Evolutionary conservation across 2,113 vertebrate genomes (phyloP), one percentile per base, ranked within the genome.

Genomic region (Pogonocichla stellata): DNA sequence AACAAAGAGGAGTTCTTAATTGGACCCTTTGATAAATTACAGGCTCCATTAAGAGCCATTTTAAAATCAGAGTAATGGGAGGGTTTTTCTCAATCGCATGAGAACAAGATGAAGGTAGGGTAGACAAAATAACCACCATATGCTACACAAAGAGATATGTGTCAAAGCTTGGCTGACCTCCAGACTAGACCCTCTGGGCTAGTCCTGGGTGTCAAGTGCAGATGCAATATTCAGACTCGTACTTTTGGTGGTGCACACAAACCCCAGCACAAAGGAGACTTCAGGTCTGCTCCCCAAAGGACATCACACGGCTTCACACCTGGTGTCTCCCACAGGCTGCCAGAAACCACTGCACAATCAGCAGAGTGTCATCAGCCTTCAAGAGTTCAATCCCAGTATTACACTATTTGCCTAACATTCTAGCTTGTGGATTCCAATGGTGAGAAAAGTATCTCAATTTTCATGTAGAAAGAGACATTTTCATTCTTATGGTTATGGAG

Each of bases 401-500:
- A 34, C 7, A 38, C 29, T 82, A 48, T 42, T 85, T 92, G 40
- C 34, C 19, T 92, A 15, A 90, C 82, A 19, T 87, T 87, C 58
- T 87, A 56, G 34, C 10, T 73, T 57, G n/a, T 56, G 66, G 29
- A 84, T 86, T 95, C 62, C 66, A 62, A 31, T 31, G 43, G 51
- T 71, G 40, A 80, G 71, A 78, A 77, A 91, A 70, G 40, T 36
- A 60, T 90, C 71, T 88, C 58, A 88, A 19, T 80, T 94, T 80
- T 92, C 64, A 56, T 15, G 18, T 19, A 81, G 66, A 92, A 73
- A 64, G 74, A 90, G 25, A 58, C 10, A 5, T 74, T 83, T 88
- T 74, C 14, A 7, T 74, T 89, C 65, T 91, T 91, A 88, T 36
- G 90, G 72, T 90, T 96, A 90, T 77, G 88, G 71, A 92, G 92